These are phyloP conservation scores for Struthidea cinerea DNA, from an alignment of 2,113 vertebrate genomes.

Conservation along the genomic window DNA sequence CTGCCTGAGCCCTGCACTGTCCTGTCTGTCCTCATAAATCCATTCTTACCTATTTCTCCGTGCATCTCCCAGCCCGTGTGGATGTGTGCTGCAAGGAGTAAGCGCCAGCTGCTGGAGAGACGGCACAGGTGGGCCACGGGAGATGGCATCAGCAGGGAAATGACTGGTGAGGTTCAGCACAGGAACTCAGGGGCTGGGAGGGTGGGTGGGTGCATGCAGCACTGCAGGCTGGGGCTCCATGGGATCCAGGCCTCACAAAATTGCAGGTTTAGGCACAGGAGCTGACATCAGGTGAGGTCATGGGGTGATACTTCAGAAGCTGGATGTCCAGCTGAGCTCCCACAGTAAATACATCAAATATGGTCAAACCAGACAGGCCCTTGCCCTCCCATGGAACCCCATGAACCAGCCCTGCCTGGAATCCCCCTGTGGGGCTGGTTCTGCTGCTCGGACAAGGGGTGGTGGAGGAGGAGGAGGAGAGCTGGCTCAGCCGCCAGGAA, in stretches of 20 bases:
- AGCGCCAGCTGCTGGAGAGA: neutral
- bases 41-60: fast-evolving
- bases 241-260: neutral
- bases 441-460: neutral
- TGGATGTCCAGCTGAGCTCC: neutral
- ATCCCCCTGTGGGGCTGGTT: neutral
- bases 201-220: neutral
- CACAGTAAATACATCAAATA: neutral
- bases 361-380: neutral
- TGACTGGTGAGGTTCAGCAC: neutral
- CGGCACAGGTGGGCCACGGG: neutral
- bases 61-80: neutral
- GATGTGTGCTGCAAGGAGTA: neutral
- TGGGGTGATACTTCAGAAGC: neutral
- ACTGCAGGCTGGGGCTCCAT: neutral
- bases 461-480: neutral
- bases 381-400: neutral
- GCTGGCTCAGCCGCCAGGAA: neutral
- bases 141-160: neutral
- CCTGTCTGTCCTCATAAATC: neutral
- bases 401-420: neutral
- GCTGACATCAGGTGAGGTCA: neutral
- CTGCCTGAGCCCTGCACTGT: neutral
- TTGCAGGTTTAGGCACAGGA: neutral
- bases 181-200: fast-evolving